Base-by-base conservation (phyloP, 2,113 vertebrate species). In the Corydoras sp. region DNA sequence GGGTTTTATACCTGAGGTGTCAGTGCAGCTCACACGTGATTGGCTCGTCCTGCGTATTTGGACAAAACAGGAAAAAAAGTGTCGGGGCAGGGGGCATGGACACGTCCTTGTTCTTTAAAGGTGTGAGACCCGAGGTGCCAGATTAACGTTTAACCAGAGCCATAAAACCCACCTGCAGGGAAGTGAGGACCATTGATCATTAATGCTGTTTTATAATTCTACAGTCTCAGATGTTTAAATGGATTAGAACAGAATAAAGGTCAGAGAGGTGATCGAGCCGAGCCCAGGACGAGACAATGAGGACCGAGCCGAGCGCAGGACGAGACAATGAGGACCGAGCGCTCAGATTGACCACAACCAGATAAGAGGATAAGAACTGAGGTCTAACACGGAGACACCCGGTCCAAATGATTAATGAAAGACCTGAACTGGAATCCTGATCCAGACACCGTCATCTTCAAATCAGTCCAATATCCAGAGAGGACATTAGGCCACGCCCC, bases 91-190 rank as follows among this genome's bases (percentile, higher is more conserved):
- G 81, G 81, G 86, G 49, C 79, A 83, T 81, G 84, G 64, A 82
- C 81, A 85, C 85, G 85, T 86, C 88, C 88, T 87, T 83, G 82
- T 84, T 88, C 79, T 81, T 84, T 86, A 78, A 79, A 68, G 81
- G 71, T 24, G 18, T 24, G 75, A 81, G 85, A 86, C 84, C 82
- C 82, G 85, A 83, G 85, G 83, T 65, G 80, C 69, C 84, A 81
- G 88, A 81, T 90, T 89, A 90, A 89, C 76, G 56, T 89, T 91
- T 91, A 89, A 90, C 89, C 18, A 65, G 76, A 81, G 85, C 80
- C 85, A 86, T 90, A 88, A 89, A 91, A 62, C n/a, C 79, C 68
- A 74, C 76, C 74, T 76, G 77, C 81, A 81, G 76, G 54, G 71
- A 77, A 77, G 69, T 77, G 69, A 65, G 75, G 63, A 71, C 73